Percentiles rank a stretch among this genome's conserved stretches.
phyloP scores from a whole-genome alignment of 2,888 invertebrate species.

The Nephrotoma guestfalica region DNA sequence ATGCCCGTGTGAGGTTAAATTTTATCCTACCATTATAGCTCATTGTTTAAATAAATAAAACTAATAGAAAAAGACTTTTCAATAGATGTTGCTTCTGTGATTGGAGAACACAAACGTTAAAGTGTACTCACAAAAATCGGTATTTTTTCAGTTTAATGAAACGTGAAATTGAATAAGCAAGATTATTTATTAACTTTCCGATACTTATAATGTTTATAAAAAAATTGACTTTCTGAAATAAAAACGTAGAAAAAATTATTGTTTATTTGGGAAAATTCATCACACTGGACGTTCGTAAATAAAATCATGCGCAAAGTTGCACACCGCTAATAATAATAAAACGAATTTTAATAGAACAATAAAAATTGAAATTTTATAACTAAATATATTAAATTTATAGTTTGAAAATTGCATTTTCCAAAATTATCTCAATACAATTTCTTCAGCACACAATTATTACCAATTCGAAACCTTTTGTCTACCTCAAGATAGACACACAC shows the following conservation, averaged over 20 bases:
- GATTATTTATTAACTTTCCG: neutral
- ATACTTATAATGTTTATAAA: neutral
- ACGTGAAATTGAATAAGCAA: neutral
- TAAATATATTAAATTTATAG: neutral
- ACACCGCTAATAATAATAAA: neutral
- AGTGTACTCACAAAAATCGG: neutral
- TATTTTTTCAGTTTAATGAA: neutral
- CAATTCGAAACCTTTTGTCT: neutral
- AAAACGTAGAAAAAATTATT: neutral
- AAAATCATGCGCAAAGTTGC: neutral
- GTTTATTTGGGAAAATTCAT: neutral
- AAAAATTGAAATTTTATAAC: neutral
- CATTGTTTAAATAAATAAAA: too few species aligned
- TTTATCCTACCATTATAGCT: too few species aligned
- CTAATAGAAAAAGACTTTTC: neutral
- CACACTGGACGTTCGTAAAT: neutral
- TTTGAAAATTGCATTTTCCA: neutral
- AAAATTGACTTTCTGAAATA: neutral
- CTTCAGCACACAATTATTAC: neutral
- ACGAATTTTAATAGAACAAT: neutral
- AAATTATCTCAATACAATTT: neutral
- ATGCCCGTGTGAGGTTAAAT: too few species aligned
- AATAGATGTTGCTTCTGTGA: neutral
- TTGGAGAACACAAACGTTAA: neutral
- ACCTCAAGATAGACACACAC: neutral